phyloP scores from a whole-genome alignment of 2,113 vertebrate genomes.

The Nesoenas mayeri region DNA sequence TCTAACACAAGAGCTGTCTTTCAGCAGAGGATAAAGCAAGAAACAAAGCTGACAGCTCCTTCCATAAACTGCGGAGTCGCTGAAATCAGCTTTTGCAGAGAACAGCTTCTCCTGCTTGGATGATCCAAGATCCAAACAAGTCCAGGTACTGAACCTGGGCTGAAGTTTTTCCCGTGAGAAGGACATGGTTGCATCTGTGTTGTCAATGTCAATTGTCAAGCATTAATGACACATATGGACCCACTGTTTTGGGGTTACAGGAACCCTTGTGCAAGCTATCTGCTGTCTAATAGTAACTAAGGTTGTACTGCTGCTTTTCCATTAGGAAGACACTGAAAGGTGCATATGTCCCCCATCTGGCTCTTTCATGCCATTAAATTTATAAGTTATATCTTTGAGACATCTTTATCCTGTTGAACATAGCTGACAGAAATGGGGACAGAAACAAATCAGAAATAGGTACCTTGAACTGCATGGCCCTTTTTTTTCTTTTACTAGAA shows the following conservation, averaged over 20 bases:
- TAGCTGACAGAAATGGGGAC: neutral
- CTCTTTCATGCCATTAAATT: neutral
- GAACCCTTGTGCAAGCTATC: neutral
- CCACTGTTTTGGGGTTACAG: neutral
- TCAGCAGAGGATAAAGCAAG: neutral
- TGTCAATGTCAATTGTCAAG: neutral
- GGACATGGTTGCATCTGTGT: accelerated
- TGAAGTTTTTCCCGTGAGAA: neutral
- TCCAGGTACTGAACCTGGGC: too few relatives aligned
- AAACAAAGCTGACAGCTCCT: neutral
- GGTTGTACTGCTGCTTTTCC: neutral
- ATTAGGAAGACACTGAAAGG: neutral
- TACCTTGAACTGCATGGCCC: neutral
- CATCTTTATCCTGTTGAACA: neutral
- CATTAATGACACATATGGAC: neutral
- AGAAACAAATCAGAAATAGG: neutral
- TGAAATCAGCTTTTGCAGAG: neutral
- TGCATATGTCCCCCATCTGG: neutral
- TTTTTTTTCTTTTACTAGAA: too few relatives aligned
- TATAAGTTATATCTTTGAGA: neutral
- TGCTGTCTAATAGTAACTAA: neutral
- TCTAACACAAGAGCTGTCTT: neutral
- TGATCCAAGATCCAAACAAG: neutral
- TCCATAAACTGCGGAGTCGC: neutral
- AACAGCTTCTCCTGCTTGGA: neutral